These are phyloP conservation scores for Dasyprocta punctata DNA, from an alignment of 2,113 vertebrate genomes.

Conservation along the genomic window DNA sequence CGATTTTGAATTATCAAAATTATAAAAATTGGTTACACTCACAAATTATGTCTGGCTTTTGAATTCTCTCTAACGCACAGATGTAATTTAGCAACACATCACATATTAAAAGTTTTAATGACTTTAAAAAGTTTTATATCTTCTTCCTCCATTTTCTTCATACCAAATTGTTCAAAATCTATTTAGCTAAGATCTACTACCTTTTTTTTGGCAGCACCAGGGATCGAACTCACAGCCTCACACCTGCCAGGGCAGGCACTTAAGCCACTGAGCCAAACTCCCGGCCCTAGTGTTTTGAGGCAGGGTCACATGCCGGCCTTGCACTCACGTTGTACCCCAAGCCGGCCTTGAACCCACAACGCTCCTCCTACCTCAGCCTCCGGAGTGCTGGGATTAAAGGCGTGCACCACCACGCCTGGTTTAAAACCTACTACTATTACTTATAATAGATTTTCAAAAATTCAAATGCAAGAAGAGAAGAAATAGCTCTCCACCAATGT, in stretches of 20 bases:
- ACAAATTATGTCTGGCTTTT: slow-evolving; percentile 53
- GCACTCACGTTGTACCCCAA: too few relatives aligned
- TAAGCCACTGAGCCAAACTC: too few relatives aligned
- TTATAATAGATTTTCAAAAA: not conserved
- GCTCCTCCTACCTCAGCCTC: too few relatives aligned
- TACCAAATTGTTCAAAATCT: not conserved
- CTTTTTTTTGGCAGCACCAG: too few relatives aligned
- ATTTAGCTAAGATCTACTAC: not conserved
- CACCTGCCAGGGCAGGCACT: too few relatives aligned
- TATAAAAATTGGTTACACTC: not conserved
- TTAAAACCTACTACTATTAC: too few relatives aligned
- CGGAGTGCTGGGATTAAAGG: too few relatives aligned
- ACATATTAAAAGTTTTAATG: not conserved
- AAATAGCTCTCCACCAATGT: not conserved
- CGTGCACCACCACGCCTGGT: too few relatives aligned
- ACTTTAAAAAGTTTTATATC: slow-evolving; percentile 17
- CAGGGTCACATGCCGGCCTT: too few relatives aligned
- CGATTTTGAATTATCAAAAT: slow-evolving; percentile 5
- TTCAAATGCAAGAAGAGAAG: not conserved
- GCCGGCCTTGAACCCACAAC: too few relatives aligned
- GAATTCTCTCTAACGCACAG: slow-evolving; percentile 32
- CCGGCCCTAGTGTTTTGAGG: too few relatives aligned
- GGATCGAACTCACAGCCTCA: too few relatives aligned
- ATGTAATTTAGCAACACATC: slow-evolving; percentile 11
- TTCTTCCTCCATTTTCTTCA: not conserved